Percentiles rank a stretch among this genome's conserved stretches.
phyloP scores from a whole-genome alignment of 2,113 vertebrate species.

The Alouatta palliata region DNA sequence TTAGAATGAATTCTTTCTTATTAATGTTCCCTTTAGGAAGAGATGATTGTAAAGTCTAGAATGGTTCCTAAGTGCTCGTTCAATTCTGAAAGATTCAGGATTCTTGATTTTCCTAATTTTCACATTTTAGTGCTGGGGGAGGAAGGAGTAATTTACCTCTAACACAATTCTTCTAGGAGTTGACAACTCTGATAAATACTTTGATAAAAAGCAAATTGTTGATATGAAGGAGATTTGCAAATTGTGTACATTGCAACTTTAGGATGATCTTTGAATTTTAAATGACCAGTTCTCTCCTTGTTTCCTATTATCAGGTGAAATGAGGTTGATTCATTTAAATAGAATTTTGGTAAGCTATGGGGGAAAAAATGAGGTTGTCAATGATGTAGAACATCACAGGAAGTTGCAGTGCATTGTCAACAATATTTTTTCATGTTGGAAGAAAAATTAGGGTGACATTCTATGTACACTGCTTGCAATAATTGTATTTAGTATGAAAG shows the following conservation, averaged over 20 bases:
- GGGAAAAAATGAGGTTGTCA: background rate
- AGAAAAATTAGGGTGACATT: slow-evolving; percentile 40
- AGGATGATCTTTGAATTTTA: slow-evolving; percentile 35
- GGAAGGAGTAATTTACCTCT: background rate
- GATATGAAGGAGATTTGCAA: background rate
- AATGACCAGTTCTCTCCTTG: background rate
- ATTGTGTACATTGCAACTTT: background rate
- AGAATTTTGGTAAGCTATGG: background rate
- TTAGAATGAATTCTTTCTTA: background rate
- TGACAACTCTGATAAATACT: background rate
- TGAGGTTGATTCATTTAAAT: background rate
- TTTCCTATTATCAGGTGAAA: background rate
- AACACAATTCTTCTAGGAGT: background rate
- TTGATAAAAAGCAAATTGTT: background rate
- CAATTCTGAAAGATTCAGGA: background rate
- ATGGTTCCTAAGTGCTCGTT: background rate
- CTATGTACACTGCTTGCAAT: background rate
- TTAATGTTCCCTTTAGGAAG: background rate
- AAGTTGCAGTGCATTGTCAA: background rate
- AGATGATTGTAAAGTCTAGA: background rate
- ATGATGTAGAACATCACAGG: background rate
- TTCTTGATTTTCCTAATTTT: background rate
- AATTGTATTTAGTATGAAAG: slow-evolving; percentile 50
- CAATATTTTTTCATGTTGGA: background rate
- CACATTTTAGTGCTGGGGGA: background rate